phyloP scores from a whole-genome alignment of 2,888 invertebrate genomes.

The Drosophila mayaguana region DNA sequence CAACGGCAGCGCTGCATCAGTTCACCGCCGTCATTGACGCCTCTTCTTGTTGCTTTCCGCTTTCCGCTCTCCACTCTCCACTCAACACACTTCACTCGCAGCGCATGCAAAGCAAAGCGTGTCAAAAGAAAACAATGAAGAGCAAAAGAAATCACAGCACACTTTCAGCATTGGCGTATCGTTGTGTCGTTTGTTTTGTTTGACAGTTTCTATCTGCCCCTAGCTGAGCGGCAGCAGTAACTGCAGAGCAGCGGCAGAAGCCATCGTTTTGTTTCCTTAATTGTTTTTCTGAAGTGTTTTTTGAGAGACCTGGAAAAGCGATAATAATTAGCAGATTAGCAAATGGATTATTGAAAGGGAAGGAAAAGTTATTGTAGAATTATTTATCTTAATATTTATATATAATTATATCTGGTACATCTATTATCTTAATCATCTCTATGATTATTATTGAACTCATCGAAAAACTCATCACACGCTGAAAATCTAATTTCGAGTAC shows the following conservation, averaged over 20 bases:
- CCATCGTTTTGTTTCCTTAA: constrained; percentile 64
- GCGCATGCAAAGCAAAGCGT: constrained; percentile 52
- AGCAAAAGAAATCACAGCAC: constrained; percentile 60
- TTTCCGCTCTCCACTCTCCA: not conserved
- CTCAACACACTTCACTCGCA: constrained; percentile 24
- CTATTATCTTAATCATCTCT: no score
- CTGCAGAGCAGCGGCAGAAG: constrained; percentile 11
- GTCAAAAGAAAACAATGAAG: constrained; percentile 49
- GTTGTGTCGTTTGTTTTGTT: constrained; percentile 71
- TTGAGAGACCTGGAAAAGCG: constrained; percentile 18
- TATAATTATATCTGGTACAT: no score
- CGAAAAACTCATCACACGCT: not conserved
- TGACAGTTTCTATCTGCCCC: constrained; percentile 71
- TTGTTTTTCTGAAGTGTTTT: constrained; percentile 43
- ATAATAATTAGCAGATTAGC: constrained; percentile 34
- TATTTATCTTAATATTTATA: not conserved
- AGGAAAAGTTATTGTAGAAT: not conserved
- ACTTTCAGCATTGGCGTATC: constrained; percentile 67
- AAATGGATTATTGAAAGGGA: constrained; percentile 3
- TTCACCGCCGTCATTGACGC: constrained; percentile 70
- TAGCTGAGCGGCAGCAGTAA: constrained; percentile 29
- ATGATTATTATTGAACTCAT: no score
- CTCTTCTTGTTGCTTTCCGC: constrained; percentile 59
- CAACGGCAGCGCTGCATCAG: constrained; percentile 22
- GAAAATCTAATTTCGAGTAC: not conserved